Conservation (phyloP, 2,888 invertebrate genomes). For the Poecilobothrus nobilitatus region DNA sequence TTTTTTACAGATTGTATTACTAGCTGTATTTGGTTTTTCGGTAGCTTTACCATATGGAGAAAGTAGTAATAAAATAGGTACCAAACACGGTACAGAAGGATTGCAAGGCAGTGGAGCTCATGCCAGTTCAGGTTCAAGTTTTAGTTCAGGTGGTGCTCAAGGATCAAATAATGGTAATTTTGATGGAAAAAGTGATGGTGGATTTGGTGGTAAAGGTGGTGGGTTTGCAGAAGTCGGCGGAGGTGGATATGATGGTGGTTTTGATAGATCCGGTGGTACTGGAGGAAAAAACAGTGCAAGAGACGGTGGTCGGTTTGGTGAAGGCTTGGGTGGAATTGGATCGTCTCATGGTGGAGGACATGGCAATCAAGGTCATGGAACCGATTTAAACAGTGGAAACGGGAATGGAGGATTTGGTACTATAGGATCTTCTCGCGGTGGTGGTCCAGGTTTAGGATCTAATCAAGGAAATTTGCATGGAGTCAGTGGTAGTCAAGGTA, state of each 20-base stretch:
- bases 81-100: background rate
- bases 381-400: too few species aligned
- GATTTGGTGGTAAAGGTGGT: slow-evolving; percentile 14
- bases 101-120: background rate
- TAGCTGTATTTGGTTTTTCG: background rate
- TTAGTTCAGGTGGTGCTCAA: slow-evolving; percentile 10
- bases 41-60: background rate
- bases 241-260: slow-evolving; percentile 16
- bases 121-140: slow-evolving; percentile 12
- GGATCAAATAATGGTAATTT: slow-evolving; percentile 9
- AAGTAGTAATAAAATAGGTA: background rate
- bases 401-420: background rate
- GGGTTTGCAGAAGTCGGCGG: slow-evolving; percentile 18
- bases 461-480: background rate
- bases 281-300: slow-evolving; percentile 11
- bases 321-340: too few species aligned
- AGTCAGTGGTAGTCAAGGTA: background rate
- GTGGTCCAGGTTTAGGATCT: background rate
- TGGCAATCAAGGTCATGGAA: background rate
- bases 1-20: background rate
- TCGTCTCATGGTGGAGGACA: slow-evolving; percentile 25
- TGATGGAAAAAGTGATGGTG: slow-evolving; percentile 13
- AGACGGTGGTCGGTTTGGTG: slow-evolving; percentile 20
- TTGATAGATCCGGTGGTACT: slow-evolving; percentile 13
- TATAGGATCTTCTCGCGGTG: background rate